Evolutionary conservation across 2,113 vertebrate genomes (phyloP).

Genomic region (Bos taurus): DNA sequence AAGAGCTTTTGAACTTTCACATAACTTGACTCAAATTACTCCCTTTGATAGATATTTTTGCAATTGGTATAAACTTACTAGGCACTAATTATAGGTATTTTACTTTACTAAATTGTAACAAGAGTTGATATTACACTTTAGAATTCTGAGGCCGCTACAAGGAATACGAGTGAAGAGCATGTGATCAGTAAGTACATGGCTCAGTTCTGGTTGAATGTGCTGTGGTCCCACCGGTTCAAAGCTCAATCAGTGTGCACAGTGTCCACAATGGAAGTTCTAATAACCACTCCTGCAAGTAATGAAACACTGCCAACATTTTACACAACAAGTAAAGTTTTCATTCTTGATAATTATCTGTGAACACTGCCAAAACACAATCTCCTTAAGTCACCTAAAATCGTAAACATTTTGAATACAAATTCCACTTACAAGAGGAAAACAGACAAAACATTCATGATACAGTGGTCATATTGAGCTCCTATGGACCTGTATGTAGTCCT

Average conservation of each 20-base stretch:
- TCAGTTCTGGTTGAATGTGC: not conserved
- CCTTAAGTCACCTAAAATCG: conserved; percentile 31
- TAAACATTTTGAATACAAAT: conserved; percentile 2
- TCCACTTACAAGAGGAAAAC: not conserved
- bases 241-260: not conserved
- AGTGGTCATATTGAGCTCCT: not conserved
- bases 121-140: not conserved
- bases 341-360: not conserved
- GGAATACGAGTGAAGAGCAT: not conserved
- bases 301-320: conserved; percentile 20
- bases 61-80: not conserved
- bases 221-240: not conserved
- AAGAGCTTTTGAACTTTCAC: not conserved
- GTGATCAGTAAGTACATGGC: not conserved
- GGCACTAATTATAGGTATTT: not conserved
- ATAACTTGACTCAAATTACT: conserved; percentile 8
- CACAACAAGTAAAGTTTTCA: not conserved
- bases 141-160: not conserved
- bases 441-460: conserved; percentile 10
- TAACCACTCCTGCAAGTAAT: not conserved
- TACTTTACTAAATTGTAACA: conserved; percentile 1
- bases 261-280: not conserved
- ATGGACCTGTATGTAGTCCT: not conserved
- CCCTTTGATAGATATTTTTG: not conserved
- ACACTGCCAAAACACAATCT: not conserved